Evolutionary conservation across 2,113 vertebrate species (phyloP).

Genomic region (Stegostoma tigrinum): DNA sequence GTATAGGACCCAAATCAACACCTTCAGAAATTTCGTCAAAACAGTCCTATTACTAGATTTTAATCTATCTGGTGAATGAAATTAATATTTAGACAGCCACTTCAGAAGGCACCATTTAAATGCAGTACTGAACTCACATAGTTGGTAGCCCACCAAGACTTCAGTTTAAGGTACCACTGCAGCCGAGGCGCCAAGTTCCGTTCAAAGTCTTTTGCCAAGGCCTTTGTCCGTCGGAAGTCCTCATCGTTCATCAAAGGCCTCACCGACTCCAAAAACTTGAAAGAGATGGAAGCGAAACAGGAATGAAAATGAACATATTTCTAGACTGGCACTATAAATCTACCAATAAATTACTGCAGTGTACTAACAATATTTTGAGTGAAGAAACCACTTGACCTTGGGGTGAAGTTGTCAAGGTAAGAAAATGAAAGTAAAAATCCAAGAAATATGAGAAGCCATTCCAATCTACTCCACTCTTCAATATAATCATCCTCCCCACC

Average conservation of each 20-base stretch:
- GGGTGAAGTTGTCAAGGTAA: background rate
- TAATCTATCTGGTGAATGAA: background rate
- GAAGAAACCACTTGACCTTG: background rate
- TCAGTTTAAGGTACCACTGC: conserved; percentile 80
- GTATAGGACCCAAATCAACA: background rate
- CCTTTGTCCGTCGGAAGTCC: conserved; percentile 56
- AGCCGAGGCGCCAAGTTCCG: conserved; percentile 61
- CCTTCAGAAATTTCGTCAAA: background rate
- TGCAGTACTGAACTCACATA: conserved; percentile 64
- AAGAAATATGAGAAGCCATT: no score
- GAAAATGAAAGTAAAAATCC: background rate
- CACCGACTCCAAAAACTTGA: conserved; percentile 74
- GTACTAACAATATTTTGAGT: background rate
- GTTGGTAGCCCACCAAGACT: conserved; percentile 78
- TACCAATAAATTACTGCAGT: background rate
- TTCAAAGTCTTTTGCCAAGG: conserved; percentile 69
- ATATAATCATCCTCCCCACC: background rate
- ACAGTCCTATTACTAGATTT: background rate
- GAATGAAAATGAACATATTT: background rate
- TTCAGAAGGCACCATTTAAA: background rate
- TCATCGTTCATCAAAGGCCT: conserved; percentile 61
- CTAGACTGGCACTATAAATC: background rate
- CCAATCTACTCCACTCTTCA: no score
- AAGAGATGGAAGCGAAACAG: no score
- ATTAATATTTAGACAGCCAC: background rate